A percentile compares a stretch with the other conserved stretches of the same genome.
Conservation (phyloP, 2,888 invertebrate species). For the Pteria penguin region DNA sequence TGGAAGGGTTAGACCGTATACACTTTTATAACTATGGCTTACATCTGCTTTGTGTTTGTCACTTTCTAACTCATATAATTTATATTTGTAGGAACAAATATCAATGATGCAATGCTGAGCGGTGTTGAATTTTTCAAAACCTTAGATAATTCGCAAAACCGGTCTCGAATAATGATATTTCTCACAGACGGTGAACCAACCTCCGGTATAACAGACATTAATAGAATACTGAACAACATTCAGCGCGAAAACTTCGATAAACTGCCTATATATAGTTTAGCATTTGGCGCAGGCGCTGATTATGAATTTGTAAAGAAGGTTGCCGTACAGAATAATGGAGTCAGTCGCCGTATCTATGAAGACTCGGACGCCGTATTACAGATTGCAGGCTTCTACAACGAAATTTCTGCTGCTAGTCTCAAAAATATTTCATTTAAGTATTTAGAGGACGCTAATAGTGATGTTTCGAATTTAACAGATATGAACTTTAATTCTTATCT, state of each 20-base stretch:
- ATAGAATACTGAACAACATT: constrained; percentile 68
- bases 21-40: too few relatives aligned
- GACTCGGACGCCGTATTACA: constrained; percentile 87
- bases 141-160: constrained; percentile 37
- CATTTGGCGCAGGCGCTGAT: constrained; percentile 65
- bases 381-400: constrained; percentile 83
- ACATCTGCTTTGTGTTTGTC: too few relatives aligned
- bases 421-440: constrained; percentile 86
- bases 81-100: constrained; percentile 72
- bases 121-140: constrained; percentile 81
- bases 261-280: constrained; percentile 60
- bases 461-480: constrained; percentile 53
- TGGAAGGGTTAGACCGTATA: too few relatives aligned
- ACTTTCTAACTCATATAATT: too few relatives aligned
- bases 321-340: constrained; percentile 85
- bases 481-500: constrained; percentile 54
- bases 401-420: constrained; percentile 86
- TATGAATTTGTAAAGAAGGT: constrained; percentile 60
- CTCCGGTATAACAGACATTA: constrained; percentile 72
- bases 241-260: constrained; percentile 52
- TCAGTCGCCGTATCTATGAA: constrained; percentile 87
- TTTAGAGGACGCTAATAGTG: constrained; percentile 68
- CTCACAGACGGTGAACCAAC: constrained; percentile 81
- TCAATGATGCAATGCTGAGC: constrained; percentile 83
- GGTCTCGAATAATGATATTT: constrained; percentile 75